Evolutionary conservation across 2,113 vertebrate species (phyloP).

Genomic region (Boulengerochromis microlepis): DNA sequence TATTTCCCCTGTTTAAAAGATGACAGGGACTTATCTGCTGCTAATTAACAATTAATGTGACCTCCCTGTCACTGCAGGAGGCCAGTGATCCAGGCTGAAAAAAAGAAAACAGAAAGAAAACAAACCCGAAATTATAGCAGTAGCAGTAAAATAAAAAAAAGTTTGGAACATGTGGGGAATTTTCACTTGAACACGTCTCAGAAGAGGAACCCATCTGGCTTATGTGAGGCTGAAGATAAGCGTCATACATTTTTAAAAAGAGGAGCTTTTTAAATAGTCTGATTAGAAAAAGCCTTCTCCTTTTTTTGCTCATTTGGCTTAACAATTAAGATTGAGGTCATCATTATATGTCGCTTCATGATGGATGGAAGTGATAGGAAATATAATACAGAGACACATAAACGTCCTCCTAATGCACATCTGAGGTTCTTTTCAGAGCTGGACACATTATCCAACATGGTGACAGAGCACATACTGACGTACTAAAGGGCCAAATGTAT

Average conservation of each 20-base stretch:
- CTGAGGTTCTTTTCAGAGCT: neutral
- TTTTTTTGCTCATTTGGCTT: neutral
- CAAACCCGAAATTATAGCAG: accelerated
- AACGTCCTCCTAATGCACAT: neutral
- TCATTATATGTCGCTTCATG: neutral
- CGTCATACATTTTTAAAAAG: neutral
- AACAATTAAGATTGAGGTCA: neutral
- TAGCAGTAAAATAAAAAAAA: neutral
- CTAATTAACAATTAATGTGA: neutral
- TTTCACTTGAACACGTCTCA: neutral
- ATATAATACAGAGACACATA: neutral
- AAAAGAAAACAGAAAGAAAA: neutral
- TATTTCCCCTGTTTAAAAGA: neutral
- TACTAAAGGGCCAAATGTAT: neutral
- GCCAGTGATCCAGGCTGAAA: neutral
- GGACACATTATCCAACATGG: neutral
- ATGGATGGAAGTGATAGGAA: neutral
- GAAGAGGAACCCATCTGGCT: neutral
- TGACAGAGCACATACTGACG: neutral
- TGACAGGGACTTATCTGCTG: neutral
- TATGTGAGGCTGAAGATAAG: neutral
- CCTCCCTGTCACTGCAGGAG: neutral
- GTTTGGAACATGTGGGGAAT: neutral
- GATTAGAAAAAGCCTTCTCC: neutral
- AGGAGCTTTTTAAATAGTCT: neutral